A percentile compares a stretch with the other conserved stretches of the same genome.
Conservation (phyloP, 2,888 invertebrate genomes). For the Hyposoter dolosus region DNA sequence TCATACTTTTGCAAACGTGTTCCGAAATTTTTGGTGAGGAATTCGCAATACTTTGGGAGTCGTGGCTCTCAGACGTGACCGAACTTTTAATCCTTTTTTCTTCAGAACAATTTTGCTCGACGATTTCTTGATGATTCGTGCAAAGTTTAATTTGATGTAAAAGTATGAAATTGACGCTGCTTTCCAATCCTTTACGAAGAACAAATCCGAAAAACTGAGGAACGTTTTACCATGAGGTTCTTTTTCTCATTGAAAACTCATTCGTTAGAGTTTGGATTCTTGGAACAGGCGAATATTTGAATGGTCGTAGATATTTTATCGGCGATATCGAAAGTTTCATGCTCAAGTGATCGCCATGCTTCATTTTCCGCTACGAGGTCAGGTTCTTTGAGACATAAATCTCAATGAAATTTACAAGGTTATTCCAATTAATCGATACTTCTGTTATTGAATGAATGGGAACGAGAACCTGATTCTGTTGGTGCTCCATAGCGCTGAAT, state of each 20-base stretch:
- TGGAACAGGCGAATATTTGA: neutral
- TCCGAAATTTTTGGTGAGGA: no score
- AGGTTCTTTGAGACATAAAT: constrained; percentile 17
- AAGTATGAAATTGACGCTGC: neutral
- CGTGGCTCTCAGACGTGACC: no score
- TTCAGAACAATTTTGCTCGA: no score
- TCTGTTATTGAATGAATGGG: constrained; percentile 59
- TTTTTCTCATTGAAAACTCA: neutral
- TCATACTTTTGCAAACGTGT: no score
- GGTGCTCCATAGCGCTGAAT: neutral
- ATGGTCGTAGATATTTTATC: constrained; percentile 14
- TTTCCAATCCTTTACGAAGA: no score
- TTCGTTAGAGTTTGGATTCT: neutral
- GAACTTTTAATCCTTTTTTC: no score
- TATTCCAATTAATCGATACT: constrained; percentile 58
- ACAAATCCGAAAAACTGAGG: no score
- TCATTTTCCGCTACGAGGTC: constrained; percentile 19
- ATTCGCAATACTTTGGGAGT: no score
- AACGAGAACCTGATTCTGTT: constrained; percentile 5
- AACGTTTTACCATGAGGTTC: no score
- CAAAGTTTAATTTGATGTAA: neutral
- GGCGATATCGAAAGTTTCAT: neutral
- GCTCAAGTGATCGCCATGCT: neutral
- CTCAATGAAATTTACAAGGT: constrained; percentile 58
- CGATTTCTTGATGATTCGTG: no score